Evolutionary conservation across 2,113 vertebrate species (phyloP), one percentile per base, ranked within the genome.

Genomic region (Cyrtonyx montezumae): DNA sequence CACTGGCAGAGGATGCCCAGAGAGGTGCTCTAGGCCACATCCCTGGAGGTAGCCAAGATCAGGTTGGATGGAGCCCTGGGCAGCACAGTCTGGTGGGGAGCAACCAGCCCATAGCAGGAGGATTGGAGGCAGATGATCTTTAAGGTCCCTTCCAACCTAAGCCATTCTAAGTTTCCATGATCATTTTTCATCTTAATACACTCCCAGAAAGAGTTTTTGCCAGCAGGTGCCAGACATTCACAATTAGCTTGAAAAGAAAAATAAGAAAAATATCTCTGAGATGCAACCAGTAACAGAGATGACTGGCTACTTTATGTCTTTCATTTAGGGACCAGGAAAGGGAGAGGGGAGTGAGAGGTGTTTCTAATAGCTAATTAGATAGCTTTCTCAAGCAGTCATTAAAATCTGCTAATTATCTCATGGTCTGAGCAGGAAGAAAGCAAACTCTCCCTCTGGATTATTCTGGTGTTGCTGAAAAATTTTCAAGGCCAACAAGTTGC

Each of bases 361-460:
- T 53, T 94, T 92, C 90, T 79, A 91, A 87, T 74, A 93, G 80
- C 88, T 97, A 95, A 95, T 97, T 97, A 97, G 78, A 58, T 92
- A 81, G 74, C 77, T 95, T 95, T 97, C 92, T 96, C 88, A 70
- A 93, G 91, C 80, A 94, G 87, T 89, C 92, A 96, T 97, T 96
- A 92, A 94, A 97, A 95, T 94, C 89, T 66, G 69, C 95, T 97
- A 96, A 97, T 97, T 96, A 97, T 95, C 84, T 90, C 83, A 26
- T 45, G 63, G 92, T 80, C 85, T 87, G 36, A 91, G 80, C 40
- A 87, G 86, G 71, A 85, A 73, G 66, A 70, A 91, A 84, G 88
- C 95, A 93, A 88, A 78, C 75, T 95, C 92, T 96, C 92, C 92
- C 93, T 93, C 66, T 0, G 66, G 93, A 96, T 95, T 92, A 91